A percentile compares a stretch with the other conserved stretches of the same genome.
Conservation (phyloP, 2,888 invertebrate species). For the Rhingia rostrata region DNA sequence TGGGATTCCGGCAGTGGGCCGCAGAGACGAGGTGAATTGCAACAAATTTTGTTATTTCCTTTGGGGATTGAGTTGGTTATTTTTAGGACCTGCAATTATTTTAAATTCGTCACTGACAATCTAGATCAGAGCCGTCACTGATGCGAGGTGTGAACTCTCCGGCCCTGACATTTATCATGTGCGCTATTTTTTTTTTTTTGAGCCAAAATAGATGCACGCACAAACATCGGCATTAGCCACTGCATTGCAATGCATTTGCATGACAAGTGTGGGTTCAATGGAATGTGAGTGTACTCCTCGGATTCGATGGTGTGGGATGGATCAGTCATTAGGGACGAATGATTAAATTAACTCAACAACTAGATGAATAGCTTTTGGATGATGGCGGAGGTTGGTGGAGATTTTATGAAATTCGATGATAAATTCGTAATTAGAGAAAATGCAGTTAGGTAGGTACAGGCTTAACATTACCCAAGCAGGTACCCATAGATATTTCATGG, state of each 20-base stretch:
- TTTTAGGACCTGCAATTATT: slow-evolving; percentile 35
- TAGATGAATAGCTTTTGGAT: background rate
- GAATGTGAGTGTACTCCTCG: background rate
- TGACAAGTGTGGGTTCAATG: slow-evolving; percentile 27
- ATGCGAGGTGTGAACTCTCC: slow-evolving; percentile 58
- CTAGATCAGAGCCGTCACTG: slow-evolving; percentile 15
- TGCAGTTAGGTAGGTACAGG: slow-evolving; percentile 1
- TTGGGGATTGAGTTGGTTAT: slow-evolving; percentile 15
- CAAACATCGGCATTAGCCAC: no score
- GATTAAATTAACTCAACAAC: slow-evolving; percentile 35
- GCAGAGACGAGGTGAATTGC: slow-evolving; percentile 64
- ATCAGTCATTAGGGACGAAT: slow-evolving; percentile 51
- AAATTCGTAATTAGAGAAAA: slow-evolving; percentile 11
- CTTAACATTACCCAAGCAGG: no score
- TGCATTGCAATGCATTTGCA: background rate
- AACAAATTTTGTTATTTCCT: slow-evolving; percentile 21
- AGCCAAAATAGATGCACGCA: background rate
- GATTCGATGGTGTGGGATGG: slow-evolving; percentile 7
- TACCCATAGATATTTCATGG: background rate
- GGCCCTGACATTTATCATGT: slow-evolving; percentile 61
- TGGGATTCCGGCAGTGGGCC: slow-evolving; percentile 34
- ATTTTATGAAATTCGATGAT: slow-evolving; percentile 17
- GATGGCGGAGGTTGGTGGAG: background rate
- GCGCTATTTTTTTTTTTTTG: slow-evolving; percentile 24
- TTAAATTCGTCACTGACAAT: slow-evolving; percentile 14